These are phyloP conservation scores for Ophion ventricosus DNA, from an alignment of 2,888 invertebrate species.

Conservation along the genomic window DNA sequence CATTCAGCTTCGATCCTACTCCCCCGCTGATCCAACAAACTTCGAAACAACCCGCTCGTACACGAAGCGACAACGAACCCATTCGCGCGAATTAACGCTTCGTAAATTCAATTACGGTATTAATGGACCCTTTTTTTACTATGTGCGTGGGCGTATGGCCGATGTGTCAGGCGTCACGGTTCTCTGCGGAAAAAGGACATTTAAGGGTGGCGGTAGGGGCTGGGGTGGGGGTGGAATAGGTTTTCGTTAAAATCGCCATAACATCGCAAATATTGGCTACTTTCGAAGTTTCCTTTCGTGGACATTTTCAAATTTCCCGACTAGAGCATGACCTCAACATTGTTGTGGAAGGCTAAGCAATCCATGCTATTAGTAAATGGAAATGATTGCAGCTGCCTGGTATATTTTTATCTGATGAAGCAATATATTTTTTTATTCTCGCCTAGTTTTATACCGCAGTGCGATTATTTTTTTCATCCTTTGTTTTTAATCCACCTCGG, in stretches of 20 bases:
- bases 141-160: slow-evolving; percentile 20
- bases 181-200: too few relatives aligned
- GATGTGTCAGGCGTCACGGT: too few relatives aligned
- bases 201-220: too few relatives aligned
- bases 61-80: slow-evolving; percentile 61
- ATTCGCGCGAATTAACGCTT: slow-evolving; percentile 61
- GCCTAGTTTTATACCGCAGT: neutral
- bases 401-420: neutral
- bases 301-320: too few relatives aligned
- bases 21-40: slow-evolving; percentile 24
- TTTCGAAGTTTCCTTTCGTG: too few relatives aligned
- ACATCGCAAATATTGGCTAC: too few relatives aligned
- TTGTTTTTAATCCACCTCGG: slow-evolving; percentile 16
- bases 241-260: too few relatives aligned
- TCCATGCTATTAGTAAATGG: neutral
- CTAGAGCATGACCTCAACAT: too few relatives aligned
- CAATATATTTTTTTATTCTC: neutral
- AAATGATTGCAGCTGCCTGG: neutral
- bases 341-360: too few relatives aligned
- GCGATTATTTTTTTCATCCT: neutral
- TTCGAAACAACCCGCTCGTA: slow-evolving; percentile 50
- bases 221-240: too few relatives aligned
- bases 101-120: slow-evolving; percentile 62
- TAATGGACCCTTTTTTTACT: slow-evolving; percentile 41
- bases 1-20: neutral